phyloP scores from a whole-genome alignment of 2,113 vertebrate genomes.

The Apteryx owenii region DNA sequence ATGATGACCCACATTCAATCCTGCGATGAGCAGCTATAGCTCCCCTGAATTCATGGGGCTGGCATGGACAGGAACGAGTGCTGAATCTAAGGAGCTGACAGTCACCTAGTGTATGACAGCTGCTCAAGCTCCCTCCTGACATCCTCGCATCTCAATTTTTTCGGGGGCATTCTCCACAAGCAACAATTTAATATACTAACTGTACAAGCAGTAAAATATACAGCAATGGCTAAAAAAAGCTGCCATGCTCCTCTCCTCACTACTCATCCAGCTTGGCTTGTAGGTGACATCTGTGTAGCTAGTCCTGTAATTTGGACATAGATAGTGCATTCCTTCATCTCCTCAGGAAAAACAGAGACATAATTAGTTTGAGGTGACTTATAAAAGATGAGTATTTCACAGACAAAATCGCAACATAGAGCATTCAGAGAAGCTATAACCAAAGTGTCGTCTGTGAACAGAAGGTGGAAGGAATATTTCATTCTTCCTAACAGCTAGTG shows the following conservation, averaged over 20 bases:
- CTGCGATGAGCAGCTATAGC: neutral
- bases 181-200: neutral
- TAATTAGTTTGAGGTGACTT: slow-evolving; percentile 12
- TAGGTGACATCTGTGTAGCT: neutral
- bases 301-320: neutral
- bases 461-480: neutral
- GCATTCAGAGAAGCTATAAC: neutral
- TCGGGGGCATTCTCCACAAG: neutral
- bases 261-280: neutral
- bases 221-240: neutral
- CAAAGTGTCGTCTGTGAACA: neutral
- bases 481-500: neutral
- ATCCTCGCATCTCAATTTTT: neutral
- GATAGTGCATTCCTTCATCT: neutral
- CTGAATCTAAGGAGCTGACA: neutral
- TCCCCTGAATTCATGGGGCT: neutral
- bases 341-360: slow-evolving; percentile 15
- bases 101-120: neutral
- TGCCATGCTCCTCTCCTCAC: neutral
- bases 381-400: slow-evolving; percentile 10
- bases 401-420: slow-evolving; percentile 28
- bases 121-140: neutral
- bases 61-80: fast-evolving
- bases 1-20: neutral
- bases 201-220: neutral